Base-by-base conservation (phyloP, 2,888 invertebrate genomes). In the Malthinus flaveolus region DNA sequence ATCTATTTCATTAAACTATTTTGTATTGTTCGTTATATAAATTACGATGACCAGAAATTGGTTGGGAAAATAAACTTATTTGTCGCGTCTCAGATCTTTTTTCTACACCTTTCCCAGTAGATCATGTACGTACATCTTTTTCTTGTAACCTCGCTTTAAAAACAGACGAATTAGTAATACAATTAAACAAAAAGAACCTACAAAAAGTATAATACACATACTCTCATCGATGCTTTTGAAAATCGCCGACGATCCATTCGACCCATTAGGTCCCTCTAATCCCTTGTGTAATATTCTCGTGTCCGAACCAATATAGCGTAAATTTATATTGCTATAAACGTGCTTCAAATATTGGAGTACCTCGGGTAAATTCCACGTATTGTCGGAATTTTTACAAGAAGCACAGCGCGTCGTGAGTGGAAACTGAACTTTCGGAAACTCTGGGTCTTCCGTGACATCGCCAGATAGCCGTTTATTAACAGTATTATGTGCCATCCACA, bases 401-500 rank as follows among this genome's bases (percentile, higher is more conserved):
- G 85, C 81, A 77, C 97, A 97, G 56, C 84, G 81, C 3, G 77
- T 71, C 1, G 76, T 71, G 66, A 87, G 67, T 0, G 99, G 99
- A 76, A 93, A 99, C 76, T 94, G 93, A 56, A 89, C 81, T 79
- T 99, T 99, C 0, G 92, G 95, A 78, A 89, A 87, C 51, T 84
- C 77, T 0, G 97, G 95, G 80, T 99, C 98, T 78, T 97, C 97
- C 1, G 95, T 92, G 3, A 79, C 64, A 76, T 96, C 95, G 0
- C 93, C 92, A 13, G 91, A 84, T 23, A 99, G 81, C 66, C 97
- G 85, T 64, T 87, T 81, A 77, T 99, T 99, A 0, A 95, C 97
- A 78, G 88, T 87, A 76, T 98, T 98, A 75, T 98, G 97, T 0
- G 93, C 91, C 69, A 84, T 83, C 97, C 97, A 98, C 15, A 98